Percentiles rank a stretch among this genome's conserved stretches.
Evolutionary conservation across 2,797 vertebrate genomes (phyloP).

Genomic region (Euthynnus affinis): DNA sequence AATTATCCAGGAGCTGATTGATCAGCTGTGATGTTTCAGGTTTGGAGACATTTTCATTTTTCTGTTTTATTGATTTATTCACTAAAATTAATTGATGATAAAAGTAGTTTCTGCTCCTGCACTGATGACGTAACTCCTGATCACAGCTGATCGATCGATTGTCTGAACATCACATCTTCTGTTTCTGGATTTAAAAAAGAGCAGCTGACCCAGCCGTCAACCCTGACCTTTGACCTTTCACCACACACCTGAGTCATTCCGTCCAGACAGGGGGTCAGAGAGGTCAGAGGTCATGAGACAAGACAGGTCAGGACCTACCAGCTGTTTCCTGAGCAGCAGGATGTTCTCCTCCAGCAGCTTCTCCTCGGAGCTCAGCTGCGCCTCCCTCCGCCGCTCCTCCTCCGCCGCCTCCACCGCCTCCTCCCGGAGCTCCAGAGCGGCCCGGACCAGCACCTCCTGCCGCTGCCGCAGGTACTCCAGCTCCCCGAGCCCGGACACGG

Average conservation of each 20-base stretch:
- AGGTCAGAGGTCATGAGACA: conserved; percentile 22
- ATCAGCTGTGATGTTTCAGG: too few species aligned
- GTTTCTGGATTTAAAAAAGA: neutral
- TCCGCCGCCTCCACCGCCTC: conserved; percentile 80
- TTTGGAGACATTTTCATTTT: too few species aligned
- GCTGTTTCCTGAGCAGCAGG: conserved; percentile 90
- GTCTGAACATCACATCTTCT: too few species aligned
- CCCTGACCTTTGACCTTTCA: conserved; percentile 28
- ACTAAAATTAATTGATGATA: too few species aligned
- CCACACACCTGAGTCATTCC: conserved; percentile 36
- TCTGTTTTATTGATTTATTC: too few species aligned
- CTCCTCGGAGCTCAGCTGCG: conserved; percentile 87
- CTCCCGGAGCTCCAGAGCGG: conserved; percentile 79
- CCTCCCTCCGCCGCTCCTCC: conserved; percentile 64
- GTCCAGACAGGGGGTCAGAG: conserved; percentile 11
- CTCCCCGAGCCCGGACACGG: conserved; percentile 91
- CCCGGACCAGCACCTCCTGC: conserved; percentile 90
- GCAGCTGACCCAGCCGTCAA: conserved; percentile 6
- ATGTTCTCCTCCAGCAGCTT: conserved; percentile 94
- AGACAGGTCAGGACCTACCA: conserved; percentile 83
- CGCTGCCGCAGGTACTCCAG: conserved; percentile 90
- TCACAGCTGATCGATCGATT: too few species aligned
- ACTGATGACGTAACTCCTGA: too few species aligned
- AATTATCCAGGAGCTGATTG: too few species aligned
- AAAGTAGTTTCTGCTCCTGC: too few species aligned